Evolutionary conservation across 2,113 vertebrate genomes (phyloP).

Genomic region (Perca fluviatilis): DNA sequence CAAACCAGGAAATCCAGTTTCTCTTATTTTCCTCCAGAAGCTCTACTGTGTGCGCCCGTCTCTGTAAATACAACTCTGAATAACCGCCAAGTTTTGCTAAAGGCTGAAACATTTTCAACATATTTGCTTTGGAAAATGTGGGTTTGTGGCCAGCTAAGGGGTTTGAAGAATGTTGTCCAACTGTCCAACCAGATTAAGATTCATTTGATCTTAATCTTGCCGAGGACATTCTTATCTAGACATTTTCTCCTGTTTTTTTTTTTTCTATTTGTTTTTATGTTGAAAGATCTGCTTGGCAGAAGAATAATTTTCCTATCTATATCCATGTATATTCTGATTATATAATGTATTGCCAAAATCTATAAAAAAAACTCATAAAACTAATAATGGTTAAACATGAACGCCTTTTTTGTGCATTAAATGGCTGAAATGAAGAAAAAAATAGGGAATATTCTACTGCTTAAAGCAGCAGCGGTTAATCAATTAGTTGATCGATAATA

Average conservation of each 20-base stretch:
- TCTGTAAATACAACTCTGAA: neutral
- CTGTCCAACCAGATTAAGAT: neutral
- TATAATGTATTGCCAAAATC: neutral
- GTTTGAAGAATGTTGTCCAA: constrained; percentile 5
- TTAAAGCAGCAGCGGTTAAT: neutral
- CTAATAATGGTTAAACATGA: neutral
- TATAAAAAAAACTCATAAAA: neutral
- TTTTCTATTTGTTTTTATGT: neutral
- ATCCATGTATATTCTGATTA: neutral
- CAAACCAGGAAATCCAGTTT: constrained; percentile 49
- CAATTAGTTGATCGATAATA: neutral
- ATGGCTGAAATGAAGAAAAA: neutral
- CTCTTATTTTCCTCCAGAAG: neutral
- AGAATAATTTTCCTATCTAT: neutral
- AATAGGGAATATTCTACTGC: neutral
- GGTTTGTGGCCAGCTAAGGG: neutral
- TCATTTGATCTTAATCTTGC: neutral
- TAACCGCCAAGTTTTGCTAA: neutral
- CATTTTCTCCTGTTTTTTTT: neutral
- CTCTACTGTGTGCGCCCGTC: neutral
- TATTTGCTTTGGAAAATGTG: constrained; percentile 1
- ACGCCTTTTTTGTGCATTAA: neutral
- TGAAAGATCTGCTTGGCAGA: neutral
- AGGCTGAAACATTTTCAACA: constrained; percentile 2
- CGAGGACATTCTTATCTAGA: neutral